Percentiles rank a stretch among this genome's conserved stretches.
phyloP scores from a whole-genome alignment of 2,113 vertebrate genomes.

The Tragelaphus strepsiceros region DNA sequence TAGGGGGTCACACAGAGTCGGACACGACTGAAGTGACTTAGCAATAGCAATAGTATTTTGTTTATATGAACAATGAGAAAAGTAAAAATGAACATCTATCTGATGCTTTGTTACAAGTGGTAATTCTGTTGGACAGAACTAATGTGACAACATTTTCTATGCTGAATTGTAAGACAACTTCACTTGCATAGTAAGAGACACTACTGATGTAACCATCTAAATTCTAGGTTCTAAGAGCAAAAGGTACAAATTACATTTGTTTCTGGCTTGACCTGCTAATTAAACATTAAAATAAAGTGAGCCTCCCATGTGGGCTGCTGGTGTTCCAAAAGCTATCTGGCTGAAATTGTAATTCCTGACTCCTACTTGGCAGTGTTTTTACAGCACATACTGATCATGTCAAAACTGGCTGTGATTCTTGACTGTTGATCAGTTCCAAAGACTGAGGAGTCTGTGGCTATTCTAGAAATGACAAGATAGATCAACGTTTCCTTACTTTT shows the following conservation, averaged over 20 bases:
- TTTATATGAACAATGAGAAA: background rate
- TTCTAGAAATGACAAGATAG: background rate
- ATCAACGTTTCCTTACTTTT: background rate
- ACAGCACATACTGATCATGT: background rate
- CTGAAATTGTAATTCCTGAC: background rate
- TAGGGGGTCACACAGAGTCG: too few relatives aligned
- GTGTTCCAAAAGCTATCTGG: background rate
- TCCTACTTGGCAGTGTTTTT: background rate
- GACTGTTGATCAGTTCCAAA: background rate
- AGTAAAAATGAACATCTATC: background rate
- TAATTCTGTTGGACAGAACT: background rate
- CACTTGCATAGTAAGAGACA: background rate
- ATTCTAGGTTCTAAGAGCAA: background rate
- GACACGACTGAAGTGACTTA: too few relatives aligned
- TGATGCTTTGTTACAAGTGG: background rate
- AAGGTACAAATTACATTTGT: background rate
- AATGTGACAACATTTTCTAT: background rate
- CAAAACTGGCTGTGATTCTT: background rate
- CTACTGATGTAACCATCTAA: background rate
- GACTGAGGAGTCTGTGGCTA: background rate
- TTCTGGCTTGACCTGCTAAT: background rate
- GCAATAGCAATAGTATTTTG: background rate
- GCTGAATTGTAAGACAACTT: background rate
- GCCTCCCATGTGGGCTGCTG: background rate
- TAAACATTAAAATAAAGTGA: conserved; percentile 11